Evolutionary conservation across 2,113 vertebrate species (phyloP), one percentile per base, ranked within the genome.

Genomic region (Mola mola): DNA sequence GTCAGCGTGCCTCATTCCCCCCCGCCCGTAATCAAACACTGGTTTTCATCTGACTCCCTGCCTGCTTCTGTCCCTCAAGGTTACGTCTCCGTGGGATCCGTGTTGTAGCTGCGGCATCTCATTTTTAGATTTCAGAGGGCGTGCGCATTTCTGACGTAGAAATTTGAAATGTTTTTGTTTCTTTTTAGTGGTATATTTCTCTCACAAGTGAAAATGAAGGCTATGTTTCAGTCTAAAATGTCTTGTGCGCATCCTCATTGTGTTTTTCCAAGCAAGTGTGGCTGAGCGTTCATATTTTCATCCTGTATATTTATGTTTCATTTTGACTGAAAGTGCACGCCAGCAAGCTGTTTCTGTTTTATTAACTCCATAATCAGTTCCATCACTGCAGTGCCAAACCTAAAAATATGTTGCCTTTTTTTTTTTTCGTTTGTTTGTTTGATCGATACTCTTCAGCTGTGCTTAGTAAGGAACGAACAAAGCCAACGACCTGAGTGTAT

Each of bases 341-440:
- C 46, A 59, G 46, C 33, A 42, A 44, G 64, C 1, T 24, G 3
- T 78, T 68, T 67, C 8, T n/a, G 17, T 9, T 6, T 49, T 59
- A 49, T 25, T 29, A 22, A 17, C 20, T 78, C 17, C 60, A 43
- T 33, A 51, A 49, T 72, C 64, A 60, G 60, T 16, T 62, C 74
- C 41, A 65, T 72, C 50, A 34, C 43, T 70, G 67, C 75, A 73
- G 50, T 51, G 57, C 43, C 42, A 48, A 67, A 56, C 13, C 26
- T 52, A 40, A 63, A 67, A 74, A 74, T 71, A 49, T 79, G 79
- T 65, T 62, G 61, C 28, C 9, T 29, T 29, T n/a, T 24, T 31
- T 55, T 13, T 40, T 29, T 26, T 53, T 42, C 48, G 42, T 66
- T 41, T 34, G 29, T 25, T 66, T 19, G 34, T 21, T 6, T 40